Evolutionary conservation across 2,113 vertebrate species (phyloP).

Genomic region (Amia ocellicauda): DNA sequence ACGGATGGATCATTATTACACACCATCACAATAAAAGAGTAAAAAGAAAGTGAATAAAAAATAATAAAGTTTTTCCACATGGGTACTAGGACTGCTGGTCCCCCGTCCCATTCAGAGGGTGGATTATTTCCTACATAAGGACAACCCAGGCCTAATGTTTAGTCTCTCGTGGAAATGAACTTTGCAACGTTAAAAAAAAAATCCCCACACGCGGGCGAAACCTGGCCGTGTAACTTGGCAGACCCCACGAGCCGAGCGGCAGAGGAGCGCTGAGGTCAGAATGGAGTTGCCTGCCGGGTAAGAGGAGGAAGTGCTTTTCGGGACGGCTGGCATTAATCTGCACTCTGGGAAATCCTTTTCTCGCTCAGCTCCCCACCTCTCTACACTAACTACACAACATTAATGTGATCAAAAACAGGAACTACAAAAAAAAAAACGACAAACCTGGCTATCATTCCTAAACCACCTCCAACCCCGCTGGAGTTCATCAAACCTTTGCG

Average conservation of each 20-base stretch:
- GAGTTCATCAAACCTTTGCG: too few relatives aligned
- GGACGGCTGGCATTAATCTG: constrained; percentile 12
- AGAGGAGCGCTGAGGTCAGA: constrained; percentile 17
- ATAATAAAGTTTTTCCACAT: too few relatives aligned
- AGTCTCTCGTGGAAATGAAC: not conserved
- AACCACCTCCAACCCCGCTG: too few relatives aligned
- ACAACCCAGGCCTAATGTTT: too few relatives aligned
- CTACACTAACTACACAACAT: not conserved
- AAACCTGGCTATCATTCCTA: too few relatives aligned
- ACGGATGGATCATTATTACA: too few relatives aligned
- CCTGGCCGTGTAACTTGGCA: constrained; percentile 14
- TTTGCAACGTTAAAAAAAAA: constrained; percentile 1
- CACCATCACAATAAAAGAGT: too few relatives aligned
- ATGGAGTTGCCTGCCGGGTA: constrained; percentile 10
- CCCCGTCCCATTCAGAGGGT: too few relatives aligned
- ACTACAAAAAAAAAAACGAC: too few relatives aligned
- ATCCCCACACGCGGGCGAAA: not conserved
- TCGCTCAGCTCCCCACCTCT: constrained; percentile 4
- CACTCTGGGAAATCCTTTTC: constrained; percentile 13
- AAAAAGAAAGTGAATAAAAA: too few relatives aligned
- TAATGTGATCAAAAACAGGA: not conserved
- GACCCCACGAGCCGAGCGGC: not conserved
- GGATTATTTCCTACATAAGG: too few relatives aligned
- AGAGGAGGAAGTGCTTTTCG: constrained; percentile 17
- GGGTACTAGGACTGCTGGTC: too few relatives aligned